Base-by-base conservation (phyloP, 2,888 invertebrate species). In the Aleiodes alternator region DNA sequence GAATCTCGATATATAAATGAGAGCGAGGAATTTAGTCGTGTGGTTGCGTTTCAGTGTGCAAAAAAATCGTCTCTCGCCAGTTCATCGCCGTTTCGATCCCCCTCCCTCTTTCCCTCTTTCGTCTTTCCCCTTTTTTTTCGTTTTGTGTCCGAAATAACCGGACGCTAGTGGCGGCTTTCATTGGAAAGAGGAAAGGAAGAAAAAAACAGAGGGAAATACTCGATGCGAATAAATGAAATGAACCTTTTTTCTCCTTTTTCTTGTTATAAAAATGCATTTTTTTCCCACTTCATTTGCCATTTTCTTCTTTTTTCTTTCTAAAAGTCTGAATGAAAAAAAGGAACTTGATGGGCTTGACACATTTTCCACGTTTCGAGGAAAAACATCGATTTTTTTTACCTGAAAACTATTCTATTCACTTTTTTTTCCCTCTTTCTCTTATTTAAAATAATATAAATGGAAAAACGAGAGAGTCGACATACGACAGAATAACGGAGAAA, bases 401-500 rank as follows among this genome's bases (percentile, higher is more conserved):
- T n/a, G 9, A 11, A 43, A 64, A 64, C 29, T 16, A 23, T 11
- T 34, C 12, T 48, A 64, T 43, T 43, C 43, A 34, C 6, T 34
- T 6, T 34, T 61, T 61, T 57, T 38, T 61, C 16, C 5, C n/a
- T 61, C 43, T 57, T n/a, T 61, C 16, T 14, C 9, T 64, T 64
- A 38, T 43, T 64, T 14, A 23, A 64, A 64, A 43, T 38, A 48
- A 57, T 68, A 57, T 68, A 68, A 31, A 73, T 68, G 72, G 69
- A 76, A 69, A 53, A 48, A 9, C n/a, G 56, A n/a, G 38, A 14
- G 38, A 43, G 43, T 34, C 34, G 11, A 48, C 14, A 48, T 43
- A 55, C 55, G 16, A 14, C 55, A 55, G 55, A 16, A 23, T 79
- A 23, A 34, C 34, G 85, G 61, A 82, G 80, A 85, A 87, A 89